Base-by-base conservation (phyloP, 23 tunicate genomes). In the Diplosoma virens region DNA sequence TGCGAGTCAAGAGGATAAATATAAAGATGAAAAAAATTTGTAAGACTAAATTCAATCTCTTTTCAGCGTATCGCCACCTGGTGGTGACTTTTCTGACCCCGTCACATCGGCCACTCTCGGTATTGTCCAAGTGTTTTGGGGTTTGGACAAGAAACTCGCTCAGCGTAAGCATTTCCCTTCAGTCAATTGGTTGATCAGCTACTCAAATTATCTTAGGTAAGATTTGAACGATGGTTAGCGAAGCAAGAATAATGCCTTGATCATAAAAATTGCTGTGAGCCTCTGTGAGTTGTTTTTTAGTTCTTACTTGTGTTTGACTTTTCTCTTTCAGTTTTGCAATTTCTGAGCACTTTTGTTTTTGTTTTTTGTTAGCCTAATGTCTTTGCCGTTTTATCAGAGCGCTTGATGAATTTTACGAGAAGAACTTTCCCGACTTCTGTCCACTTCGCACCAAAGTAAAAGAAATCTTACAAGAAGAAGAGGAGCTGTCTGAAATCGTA, bases 31-130 rank as follows among this genome's bases (percentile, higher is more conserved):
- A 9, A 11, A 45, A 45, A 9, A 11, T 9, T 16, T 45, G 11
- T 45, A 45, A 9, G 14, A 9, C n/a, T n/a, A n/a, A n/a, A n/a
- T n/a, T n/a, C n/a, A n/a, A n/a, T n/a, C n/a, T 63, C n/a, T 11
- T 3, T 77, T 0, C 83, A 92, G 97, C 75, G 99, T 94, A 36
- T 94, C 99, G 37, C 99, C 99, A 45, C 99, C 99, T 56, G 99
- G 99, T 87, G 99, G 99, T 79, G 99, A 94, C 76, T 94, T 94
- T 77, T 94, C 99, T 29, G 99, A 94, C 66, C 99, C 99, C 2
- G 99, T 94, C 30, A 94, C 99, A 25, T 87, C 99, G 11, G 99
- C 99, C 41, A 94, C 99, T 28, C 87, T 94, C 25, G 99, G 99
- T 67, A 94, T 94, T 37, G 99, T 94, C 21, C 99, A 94, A 83